Evolutionary conservation across 2,888 invertebrate species (phyloP).

Genomic region (Caenorhabditis sp.): DNA sequence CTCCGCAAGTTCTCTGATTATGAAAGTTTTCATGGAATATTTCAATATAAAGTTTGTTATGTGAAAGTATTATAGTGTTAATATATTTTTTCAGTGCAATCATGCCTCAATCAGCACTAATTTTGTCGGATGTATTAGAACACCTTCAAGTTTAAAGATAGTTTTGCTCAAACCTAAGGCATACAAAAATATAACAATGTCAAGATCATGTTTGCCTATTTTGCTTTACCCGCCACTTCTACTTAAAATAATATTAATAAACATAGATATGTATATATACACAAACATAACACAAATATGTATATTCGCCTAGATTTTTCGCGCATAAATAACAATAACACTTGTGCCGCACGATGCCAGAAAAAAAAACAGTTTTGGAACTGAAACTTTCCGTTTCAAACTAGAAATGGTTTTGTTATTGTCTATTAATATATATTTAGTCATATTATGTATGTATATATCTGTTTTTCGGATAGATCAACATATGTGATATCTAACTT

Average conservation of each 20-base stretch:
- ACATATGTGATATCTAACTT: slow-evolving; percentile 42
- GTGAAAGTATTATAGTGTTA: too few species aligned
- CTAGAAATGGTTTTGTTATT: not conserved
- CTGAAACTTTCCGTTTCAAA: not conserved
- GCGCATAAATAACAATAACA: not conserved
- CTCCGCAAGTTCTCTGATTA: too few species aligned
- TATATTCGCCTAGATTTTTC: not conserved
- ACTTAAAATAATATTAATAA: not conserved
- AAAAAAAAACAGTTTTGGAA: not conserved
- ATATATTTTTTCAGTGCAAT: too few species aligned
- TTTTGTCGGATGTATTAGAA: too few species aligned
- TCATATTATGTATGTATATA: not conserved
- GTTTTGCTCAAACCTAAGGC: too few species aligned
- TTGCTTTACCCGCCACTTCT: not conserved
- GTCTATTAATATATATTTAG: not conserved
- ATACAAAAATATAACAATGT: not conserved
- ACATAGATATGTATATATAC: not conserved
- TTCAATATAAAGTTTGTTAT: too few species aligned
- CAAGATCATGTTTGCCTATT: not conserved
- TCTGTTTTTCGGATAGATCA: slow-evolving; percentile 20
- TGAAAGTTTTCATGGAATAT: too few species aligned
- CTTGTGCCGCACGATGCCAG: not conserved
- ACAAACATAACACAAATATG: not conserved
- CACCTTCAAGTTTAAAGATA: too few species aligned
- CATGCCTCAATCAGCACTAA: too few species aligned